Percentiles rank a stretch among this genome's conserved stretches.
Conservation (phyloP, 2,888 invertebrate species). For the Creontiades dilutus region DNA sequence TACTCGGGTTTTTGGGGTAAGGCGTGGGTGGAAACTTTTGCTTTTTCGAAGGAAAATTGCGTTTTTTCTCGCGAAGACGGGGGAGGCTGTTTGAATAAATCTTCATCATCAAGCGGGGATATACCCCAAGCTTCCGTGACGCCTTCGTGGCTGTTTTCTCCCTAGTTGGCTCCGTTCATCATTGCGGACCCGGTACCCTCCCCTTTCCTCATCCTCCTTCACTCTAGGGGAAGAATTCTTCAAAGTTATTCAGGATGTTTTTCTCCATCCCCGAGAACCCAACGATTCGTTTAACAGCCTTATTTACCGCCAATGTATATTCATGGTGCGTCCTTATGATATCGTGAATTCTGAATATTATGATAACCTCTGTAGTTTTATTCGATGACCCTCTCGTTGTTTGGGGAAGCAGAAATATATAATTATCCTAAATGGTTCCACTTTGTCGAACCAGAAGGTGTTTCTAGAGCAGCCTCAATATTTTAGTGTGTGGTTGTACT, state of each 20-base stretch:
- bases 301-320: conserved; percentile 29
- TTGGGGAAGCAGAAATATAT: too few relatives aligned
- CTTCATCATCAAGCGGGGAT: conserved; percentile 27
- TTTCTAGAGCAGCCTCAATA: too few relatives aligned
- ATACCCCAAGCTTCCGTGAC: not conserved
- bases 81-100: conserved; percentile 36
- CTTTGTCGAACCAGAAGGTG: too few relatives aligned
- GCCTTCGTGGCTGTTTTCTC: conserved; percentile 27
- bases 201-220: not conserved
- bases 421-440: too few relatives aligned
- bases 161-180: conserved; percentile 21
- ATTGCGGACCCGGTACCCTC: not conserved
- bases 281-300: conserved; percentile 21
- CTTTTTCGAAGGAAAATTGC: not conserved
- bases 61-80: not conserved
- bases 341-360: not conserved
- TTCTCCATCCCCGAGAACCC: not conserved
- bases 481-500: too few relatives aligned
- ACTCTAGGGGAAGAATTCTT: not conserved
- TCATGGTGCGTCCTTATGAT: not conserved
- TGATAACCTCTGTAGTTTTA: not conserved
- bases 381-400: too few relatives aligned
- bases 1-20: not conserved
- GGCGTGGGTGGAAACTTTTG: not conserved
- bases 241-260: conserved; percentile 28